These are phyloP conservation scores for Hemiprocne comata DNA, from an alignment of 2,113 vertebrate genomes.

Conservation along the genomic window DNA sequence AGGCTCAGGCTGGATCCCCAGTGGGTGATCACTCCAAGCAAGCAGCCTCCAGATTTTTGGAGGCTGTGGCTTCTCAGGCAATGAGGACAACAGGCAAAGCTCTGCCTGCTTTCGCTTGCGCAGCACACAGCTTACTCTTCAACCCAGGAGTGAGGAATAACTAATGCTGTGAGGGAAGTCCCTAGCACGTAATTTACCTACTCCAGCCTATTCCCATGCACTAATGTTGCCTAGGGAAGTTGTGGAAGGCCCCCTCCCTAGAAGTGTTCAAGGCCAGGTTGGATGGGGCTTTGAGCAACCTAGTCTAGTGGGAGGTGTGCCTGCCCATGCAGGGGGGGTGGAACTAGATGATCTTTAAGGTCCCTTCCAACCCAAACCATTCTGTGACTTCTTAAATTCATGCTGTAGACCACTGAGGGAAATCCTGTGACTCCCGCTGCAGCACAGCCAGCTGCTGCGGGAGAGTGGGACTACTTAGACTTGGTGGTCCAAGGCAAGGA, in stretches of 20 bases:
- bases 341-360: background rate
- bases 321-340: too few species aligned
- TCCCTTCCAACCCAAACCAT: background rate
- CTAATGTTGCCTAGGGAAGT: background rate
- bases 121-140: background rate
- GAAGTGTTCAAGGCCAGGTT: too few species aligned
- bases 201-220: background rate
- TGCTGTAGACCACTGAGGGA: background rate
- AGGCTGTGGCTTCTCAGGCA: background rate
- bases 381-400: background rate
- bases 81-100: too few species aligned
- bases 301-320: too few species aligned
- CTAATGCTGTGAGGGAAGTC: background rate
- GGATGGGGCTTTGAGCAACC: too few species aligned
- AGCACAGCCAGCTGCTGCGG: background rate
- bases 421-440: background rate
- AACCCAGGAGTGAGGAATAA: background rate
- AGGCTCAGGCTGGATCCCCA: background rate
- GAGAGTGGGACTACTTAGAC: rapidly evolving
- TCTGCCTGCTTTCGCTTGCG: too few species aligned
- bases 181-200: background rate
- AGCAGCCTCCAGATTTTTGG: background rate
- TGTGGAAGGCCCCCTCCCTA: too few species aligned
- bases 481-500: background rate
- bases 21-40: rapidly evolving